Percentiles rank a stretch among this genome's conserved stretches.
Conservation (phyloP, 2,888 invertebrate species). For the Tenthredo distinguenda region DNA sequence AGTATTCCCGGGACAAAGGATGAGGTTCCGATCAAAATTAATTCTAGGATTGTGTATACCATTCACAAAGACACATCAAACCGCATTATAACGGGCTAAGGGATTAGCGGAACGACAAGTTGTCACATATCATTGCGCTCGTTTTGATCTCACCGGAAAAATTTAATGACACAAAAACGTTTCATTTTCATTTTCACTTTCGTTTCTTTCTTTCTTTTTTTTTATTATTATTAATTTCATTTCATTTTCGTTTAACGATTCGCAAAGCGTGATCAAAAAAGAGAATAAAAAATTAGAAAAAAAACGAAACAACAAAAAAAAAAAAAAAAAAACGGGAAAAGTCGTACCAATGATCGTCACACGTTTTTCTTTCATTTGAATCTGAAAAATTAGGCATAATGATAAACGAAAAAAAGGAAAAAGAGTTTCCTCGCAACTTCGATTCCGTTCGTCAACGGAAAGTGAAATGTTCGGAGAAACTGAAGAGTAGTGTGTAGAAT, state of each 20-base stretch:
- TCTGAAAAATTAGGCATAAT: background rate
- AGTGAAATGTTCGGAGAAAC: background rate
- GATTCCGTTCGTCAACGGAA: background rate
- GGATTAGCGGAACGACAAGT: constrained; percentile 22
- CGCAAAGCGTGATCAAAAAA: constrained; percentile 4
- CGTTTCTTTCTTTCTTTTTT: background rate
- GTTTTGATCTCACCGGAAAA: constrained; percentile 40
- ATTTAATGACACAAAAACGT: constrained; percentile 56
- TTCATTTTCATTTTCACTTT: background rate
- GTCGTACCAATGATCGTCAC: background rate
- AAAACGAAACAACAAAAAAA: no score
- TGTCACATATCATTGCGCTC: constrained; percentile 29
- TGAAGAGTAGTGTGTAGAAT: background rate
- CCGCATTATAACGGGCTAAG: background rate
- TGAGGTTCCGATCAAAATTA: background rate
- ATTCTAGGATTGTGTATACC: constrained; percentile 21
- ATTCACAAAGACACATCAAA: constrained; percentile 27
- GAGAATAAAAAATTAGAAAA: background rate
- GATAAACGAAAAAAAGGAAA: background rate
- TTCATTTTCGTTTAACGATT: background rate
- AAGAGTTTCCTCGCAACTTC: background rate
- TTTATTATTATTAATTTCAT: background rate
- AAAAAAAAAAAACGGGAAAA: background rate
- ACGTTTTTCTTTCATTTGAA: background rate
- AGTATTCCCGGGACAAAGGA: background rate